Evolutionary conservation across 2,888 invertebrate species (phyloP).

Genomic region (Orgyia antiqua): DNA sequence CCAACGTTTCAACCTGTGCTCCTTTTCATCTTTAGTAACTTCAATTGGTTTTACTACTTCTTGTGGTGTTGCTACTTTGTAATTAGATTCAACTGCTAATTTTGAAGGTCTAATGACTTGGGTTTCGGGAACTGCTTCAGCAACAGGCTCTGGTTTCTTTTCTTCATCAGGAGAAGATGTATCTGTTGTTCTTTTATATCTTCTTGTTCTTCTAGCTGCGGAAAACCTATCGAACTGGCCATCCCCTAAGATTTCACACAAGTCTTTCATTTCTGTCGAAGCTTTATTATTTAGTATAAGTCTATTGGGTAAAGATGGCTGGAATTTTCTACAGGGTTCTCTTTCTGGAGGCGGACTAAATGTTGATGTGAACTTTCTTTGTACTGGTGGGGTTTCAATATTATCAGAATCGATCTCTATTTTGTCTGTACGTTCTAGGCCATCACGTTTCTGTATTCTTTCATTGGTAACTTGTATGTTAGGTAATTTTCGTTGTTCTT

Average conservation of each 20-base stretch:
- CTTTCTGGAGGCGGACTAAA: constrained; percentile 81
- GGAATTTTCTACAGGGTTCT: constrained; percentile 77
- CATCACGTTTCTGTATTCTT: constrained; percentile 31
- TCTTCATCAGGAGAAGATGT: constrained; percentile 78
- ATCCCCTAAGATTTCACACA: constrained; percentile 80
- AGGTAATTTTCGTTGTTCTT: constrained; percentile 79
- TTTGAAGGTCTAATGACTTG: constrained; percentile 72
- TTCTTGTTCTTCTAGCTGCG: constrained; percentile 86
- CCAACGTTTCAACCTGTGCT: constrained; percentile 82
- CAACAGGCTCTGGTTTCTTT: constrained; percentile 56
- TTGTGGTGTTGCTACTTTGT: constrained; percentile 57
- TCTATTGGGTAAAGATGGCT: constrained; percentile 46
- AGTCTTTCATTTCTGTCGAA: constrained; percentile 58
- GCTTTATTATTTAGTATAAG: constrained; percentile 45
- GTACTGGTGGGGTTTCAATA: constrained; percentile 92
- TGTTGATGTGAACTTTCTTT: constrained; percentile 73
- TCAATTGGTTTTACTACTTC: constrained; percentile 58
- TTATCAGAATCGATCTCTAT: constrained; percentile 94
- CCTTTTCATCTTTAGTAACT: constrained; percentile 72
- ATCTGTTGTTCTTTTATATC: constrained; percentile 84
- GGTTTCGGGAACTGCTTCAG: constrained; percentile 73
- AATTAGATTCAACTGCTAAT: constrained; percentile 72
- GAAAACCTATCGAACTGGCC: constrained; percentile 93
- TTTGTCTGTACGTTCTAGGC: constrained; percentile 71
- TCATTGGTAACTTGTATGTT: constrained; percentile 59